These are phyloP conservation scores for Heteromormyrus szaboi DNA, from an alignment of 2,797 vertebrate genomes.

Conservation along the genomic window DNA sequence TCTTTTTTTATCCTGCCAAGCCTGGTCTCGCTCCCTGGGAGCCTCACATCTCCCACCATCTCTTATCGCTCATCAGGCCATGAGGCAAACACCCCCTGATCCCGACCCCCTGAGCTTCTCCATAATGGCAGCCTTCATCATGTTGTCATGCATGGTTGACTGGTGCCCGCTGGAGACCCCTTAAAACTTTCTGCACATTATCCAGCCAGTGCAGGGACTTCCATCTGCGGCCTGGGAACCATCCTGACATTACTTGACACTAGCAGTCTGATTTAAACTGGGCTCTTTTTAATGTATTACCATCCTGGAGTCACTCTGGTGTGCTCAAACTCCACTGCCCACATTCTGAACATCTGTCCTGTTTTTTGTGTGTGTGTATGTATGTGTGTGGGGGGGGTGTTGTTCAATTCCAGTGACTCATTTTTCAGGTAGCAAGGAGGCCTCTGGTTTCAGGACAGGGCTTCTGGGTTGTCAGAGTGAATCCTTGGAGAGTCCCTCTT, in stretches of 20 bases:
- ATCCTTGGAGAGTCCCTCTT: neutral
- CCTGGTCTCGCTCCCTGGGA: neutral
- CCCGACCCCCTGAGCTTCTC: neutral
- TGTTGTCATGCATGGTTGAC: neutral
- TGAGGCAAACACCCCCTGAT: neutral
- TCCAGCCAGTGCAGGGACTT: neutral
- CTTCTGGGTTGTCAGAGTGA: neutral
- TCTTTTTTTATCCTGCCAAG: neutral
- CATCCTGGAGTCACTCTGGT: neutral
- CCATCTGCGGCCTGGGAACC: neutral
- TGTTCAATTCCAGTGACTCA: neutral
- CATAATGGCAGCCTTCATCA: neutral
- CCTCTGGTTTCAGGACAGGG: neutral
- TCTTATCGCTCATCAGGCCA: slow-evolving; percentile 6
- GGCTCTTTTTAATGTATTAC: neutral
- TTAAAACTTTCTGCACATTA: neutral
- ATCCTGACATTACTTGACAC: neutral
- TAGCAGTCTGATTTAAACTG: neutral
- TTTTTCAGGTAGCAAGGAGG: neutral
- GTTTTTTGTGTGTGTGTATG: neutral
- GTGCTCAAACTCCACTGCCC: neutral
- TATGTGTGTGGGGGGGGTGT: neutral
- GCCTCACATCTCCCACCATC: neutral
- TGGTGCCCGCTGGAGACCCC: neutral
- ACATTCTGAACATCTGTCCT: neutral